These are phyloP conservation scores for Alviniconcha strummeri DNA, from an alignment of 2,888 invertebrate genomes.

Conservation along the genomic window DNA sequence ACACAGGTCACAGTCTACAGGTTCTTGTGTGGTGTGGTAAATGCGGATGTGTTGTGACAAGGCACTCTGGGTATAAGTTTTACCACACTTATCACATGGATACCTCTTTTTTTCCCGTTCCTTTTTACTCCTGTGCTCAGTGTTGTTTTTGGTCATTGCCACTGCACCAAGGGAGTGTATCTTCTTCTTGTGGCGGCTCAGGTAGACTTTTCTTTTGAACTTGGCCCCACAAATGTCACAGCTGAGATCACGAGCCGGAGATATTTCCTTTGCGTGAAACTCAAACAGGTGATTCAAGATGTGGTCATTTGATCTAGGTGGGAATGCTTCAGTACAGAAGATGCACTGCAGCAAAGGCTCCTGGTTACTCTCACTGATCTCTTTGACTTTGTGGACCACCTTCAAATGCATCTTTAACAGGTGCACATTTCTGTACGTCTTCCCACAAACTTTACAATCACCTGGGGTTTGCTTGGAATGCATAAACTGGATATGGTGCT, in stretches of 20 bases:
- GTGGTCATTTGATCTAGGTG: background rate
- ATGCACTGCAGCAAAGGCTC: background rate
- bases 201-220: conserved; percentile 4
- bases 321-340: conserved; percentile 1
- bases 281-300: background rate
- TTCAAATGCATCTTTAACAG: conserved; percentile 4
- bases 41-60: background rate
- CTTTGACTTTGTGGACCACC: background rate
- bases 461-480: conserved; percentile 10
- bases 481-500: conserved; percentile 5
- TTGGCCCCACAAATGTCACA: background rate
- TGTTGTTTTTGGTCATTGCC: background rate
- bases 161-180: background rate
- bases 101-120: background rate
- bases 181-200: background rate
- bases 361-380: too few relatives aligned
- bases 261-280: background rate
- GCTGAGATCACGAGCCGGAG: background rate
- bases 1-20: background rate
- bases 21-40: conserved; percentile 11
- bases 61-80: background rate
- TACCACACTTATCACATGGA: conserved; percentile 24
- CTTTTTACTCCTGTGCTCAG: background rate
- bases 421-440: background rate
- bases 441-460: conserved; percentile 2